A percentile compares a stretch with the other conserved stretches of the same genome.
Conservation (phyloP, 2,888 invertebrate genomes). For the Cheilosia vernalis region DNA sequence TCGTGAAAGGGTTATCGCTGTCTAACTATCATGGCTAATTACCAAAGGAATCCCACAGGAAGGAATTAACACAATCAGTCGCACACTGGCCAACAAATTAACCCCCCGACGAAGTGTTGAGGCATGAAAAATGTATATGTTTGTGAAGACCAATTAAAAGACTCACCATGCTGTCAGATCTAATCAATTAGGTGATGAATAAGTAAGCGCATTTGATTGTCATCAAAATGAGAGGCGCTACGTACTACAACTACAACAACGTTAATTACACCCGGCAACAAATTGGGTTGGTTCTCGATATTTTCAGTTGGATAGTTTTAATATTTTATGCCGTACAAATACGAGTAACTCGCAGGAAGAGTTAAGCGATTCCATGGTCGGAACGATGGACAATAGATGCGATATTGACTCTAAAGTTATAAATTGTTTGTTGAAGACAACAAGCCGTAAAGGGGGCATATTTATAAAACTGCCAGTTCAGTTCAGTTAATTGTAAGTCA, state of each 20-base stretch:
- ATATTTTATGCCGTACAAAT: too few species aligned
- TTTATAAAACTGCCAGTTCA: too few species aligned
- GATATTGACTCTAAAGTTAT: too few species aligned
- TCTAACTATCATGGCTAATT: constrained; percentile 68
- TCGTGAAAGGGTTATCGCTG: constrained; percentile 66
- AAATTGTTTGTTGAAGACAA: too few species aligned
- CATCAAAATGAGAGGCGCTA: constrained; percentile 71
- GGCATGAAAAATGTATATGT: constrained; percentile 30
- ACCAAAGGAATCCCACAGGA: constrained; percentile 64
- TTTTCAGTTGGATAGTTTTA: too few species aligned
- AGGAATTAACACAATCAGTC: constrained; percentile 69
- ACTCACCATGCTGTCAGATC: constrained; percentile 69
- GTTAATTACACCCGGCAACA: constrained; percentile 68
- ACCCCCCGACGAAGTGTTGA: constrained; percentile 37
- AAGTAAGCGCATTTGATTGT: constrained; percentile 69
- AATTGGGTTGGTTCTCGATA: constrained; percentile 12
- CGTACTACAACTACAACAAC: constrained; percentile 64
- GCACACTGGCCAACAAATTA: constrained; percentile 39
- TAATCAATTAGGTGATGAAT: constrained; percentile 73
- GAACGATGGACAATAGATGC: too few species aligned
- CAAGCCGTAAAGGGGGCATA: too few species aligned
- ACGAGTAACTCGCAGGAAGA: too few species aligned
- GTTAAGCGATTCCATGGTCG: too few species aligned
- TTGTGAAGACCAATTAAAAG: constrained; percentile 65
- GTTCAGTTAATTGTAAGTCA: too few species aligned